Percentiles rank a stretch among this genome's conserved stretches.
phyloP scores from a whole-genome alignment of 2,113 vertebrate genomes.

The Girardinichthys multiradiatus region DNA sequence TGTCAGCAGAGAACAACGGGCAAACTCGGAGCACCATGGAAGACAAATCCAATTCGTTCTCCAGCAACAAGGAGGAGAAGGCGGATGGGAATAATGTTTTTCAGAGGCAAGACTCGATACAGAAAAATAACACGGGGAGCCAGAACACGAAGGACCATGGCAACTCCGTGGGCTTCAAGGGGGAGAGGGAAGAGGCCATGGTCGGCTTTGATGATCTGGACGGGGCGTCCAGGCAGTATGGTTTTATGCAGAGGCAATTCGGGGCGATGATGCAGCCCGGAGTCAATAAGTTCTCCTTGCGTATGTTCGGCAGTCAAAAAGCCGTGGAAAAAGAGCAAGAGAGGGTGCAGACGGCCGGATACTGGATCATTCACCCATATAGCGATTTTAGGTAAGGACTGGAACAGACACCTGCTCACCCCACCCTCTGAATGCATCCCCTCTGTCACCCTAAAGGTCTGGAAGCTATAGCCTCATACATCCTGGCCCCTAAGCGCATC shows the following conservation, averaged over 20 bases:
- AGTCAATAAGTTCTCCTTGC: slow-evolving; percentile 99
- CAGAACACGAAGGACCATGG: slow-evolving; percentile 89
- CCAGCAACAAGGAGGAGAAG: slow-evolving; percentile 90
- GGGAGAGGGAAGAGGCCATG: slow-evolving; percentile 89
- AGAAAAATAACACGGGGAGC: slow-evolving; percentile 82
- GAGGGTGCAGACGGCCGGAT: slow-evolving; percentile 97
- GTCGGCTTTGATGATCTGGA: slow-evolving; percentile 89
- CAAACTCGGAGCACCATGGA: slow-evolving; percentile 83
- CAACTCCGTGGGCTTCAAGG: slow-evolving; percentile 94
- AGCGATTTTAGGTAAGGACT: slow-evolving; percentile 97
- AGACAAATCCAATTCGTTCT: slow-evolving; percentile 89
- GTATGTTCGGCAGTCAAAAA: slow-evolving; percentile 99
- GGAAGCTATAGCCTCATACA: slow-evolving; percentile 53
- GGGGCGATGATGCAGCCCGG: slow-evolving; percentile 98
- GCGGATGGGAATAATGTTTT: slow-evolving; percentile 84
- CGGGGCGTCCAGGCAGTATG: slow-evolving; percentile 84
- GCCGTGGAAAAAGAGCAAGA: slow-evolving; percentile 99
- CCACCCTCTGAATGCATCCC: slow-evolving; percentile 35
- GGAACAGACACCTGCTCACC: slow-evolving; percentile 77
- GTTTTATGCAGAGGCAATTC: slow-evolving; percentile 98
- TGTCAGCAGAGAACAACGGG: slow-evolving; percentile 38
- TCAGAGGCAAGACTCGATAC: slow-evolving; percentile 82
- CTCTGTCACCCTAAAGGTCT: slow-evolving; percentile 48
- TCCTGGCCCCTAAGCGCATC: slow-evolving; percentile 51
- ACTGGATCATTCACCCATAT: slow-evolving; percentile 99